Evolutionary conservation across 2,888 invertebrate genomes (phyloP).

Genomic region (Thalpophila matura): DNA sequence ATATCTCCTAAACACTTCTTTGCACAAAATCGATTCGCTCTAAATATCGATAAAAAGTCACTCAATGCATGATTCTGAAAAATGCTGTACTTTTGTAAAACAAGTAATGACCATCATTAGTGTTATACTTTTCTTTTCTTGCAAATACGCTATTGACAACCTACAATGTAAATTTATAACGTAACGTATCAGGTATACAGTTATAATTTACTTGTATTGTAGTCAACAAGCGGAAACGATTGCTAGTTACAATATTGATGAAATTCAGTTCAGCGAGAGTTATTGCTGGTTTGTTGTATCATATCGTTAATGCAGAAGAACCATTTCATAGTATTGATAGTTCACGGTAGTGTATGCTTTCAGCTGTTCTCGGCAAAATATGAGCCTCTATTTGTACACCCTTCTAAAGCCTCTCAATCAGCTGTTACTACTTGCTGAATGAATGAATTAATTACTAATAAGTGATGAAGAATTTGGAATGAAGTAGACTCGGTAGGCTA

Average conservation of each 20-base stretch:
- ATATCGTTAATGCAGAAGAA: constrained; percentile 19
- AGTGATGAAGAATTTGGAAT: no score
- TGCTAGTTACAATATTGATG: constrained; percentile 59
- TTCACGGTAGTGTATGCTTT: no score
- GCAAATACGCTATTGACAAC: not conserved
- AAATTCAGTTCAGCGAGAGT: constrained; percentile 62
- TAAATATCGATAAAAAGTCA: not conserved
- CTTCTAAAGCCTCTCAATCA: no score
- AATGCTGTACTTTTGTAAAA: not conserved
- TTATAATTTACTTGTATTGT: constrained; percentile 35
- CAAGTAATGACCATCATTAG: constrained; percentile 3
- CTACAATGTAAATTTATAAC: constrained; percentile 17
- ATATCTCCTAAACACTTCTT: no score
- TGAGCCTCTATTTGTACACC: no score
- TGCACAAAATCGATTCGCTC: no score
- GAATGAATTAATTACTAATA: no score
- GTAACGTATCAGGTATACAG: constrained; percentile 36
- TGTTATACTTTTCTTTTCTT: constrained; percentile 10
- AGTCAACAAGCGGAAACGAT: constrained; percentile 60
- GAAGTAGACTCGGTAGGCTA: no score
- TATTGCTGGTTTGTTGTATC: constrained; percentile 33
- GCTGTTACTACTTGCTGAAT: no score
- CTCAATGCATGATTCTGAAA: not conserved
- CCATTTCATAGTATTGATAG: not conserved
- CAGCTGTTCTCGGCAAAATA: no score